Evolutionary conservation across 2,888 invertebrate species (phyloP).

Genomic region (Nemurella pictetii): DNA sequence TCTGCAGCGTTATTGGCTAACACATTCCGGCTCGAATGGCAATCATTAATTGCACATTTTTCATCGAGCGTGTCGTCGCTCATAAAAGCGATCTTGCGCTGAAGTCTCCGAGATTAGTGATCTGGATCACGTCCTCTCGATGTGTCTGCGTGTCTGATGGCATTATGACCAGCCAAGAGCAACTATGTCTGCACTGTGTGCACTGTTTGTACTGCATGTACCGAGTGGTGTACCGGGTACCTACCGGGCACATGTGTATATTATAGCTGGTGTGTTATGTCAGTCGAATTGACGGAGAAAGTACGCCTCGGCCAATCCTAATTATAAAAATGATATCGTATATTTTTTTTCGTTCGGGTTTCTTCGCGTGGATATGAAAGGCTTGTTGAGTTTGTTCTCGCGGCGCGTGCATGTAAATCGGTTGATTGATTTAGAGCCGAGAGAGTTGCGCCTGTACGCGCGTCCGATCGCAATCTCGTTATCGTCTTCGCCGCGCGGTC

Average conservation of each 20-base stretch:
- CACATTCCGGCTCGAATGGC: neutral
- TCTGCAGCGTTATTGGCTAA: neutral
- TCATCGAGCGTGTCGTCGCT: neutral
- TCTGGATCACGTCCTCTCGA: neutral
- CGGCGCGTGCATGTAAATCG: conserved; percentile 1
- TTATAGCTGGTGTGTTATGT: neutral
- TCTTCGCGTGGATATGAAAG: conserved; percentile 13
- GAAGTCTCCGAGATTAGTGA: neutral
- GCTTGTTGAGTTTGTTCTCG: neutral
- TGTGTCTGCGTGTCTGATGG: neutral
- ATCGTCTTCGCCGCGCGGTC: neutral
- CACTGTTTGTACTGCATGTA: neutral
- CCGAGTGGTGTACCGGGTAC: too few species aligned
- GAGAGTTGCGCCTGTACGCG: neutral
- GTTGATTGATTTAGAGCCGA: conserved; percentile 11
- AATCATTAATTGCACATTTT: conserved; percentile 17
- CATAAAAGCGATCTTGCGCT: neutral
- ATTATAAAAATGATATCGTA: conserved; percentile 17
- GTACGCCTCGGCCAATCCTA: neutral
- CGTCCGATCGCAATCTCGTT: neutral
- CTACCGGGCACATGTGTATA: neutral
- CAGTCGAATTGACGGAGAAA: conserved; percentile 23
- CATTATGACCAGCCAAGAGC: neutral
- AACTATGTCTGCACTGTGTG: too few species aligned
- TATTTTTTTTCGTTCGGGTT: conserved; percentile 7